These are phyloP conservation scores for Serrognathus titanus DNA, from an alignment of 2,888 invertebrate genomes.

Conservation along the genomic window DNA sequence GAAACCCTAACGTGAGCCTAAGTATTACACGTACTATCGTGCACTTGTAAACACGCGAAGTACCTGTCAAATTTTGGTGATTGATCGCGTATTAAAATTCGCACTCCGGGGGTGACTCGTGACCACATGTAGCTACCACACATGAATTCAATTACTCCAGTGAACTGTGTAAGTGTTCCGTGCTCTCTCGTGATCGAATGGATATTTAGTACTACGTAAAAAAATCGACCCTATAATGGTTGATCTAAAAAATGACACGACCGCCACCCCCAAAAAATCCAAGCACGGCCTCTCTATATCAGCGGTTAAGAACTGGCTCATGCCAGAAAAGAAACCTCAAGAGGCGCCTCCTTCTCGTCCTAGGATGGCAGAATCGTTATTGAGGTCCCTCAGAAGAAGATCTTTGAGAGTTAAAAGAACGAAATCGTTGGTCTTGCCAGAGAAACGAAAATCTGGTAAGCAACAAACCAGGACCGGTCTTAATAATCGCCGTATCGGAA, in stretches of 20 bases:
- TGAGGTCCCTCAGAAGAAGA: constrained; percentile 68
- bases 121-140: not conserved
- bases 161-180: no score
- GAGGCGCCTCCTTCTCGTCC: constrained; percentile 46
- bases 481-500: not conserved
- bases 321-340: constrained; percentile 49
- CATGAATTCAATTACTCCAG: not conserved
- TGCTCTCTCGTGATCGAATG: constrained; percentile 2
- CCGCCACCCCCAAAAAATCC: constrained; percentile 43
- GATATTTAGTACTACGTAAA: not conserved
- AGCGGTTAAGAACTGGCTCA: constrained; percentile 72
- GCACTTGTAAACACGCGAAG: constrained; percentile 15
- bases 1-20: constrained; percentile 12
- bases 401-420: constrained; percentile 72
- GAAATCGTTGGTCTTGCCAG: constrained; percentile 69
- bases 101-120: not conserved
- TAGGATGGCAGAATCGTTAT: constrained; percentile 70
- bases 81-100: not conserved
- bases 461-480: constrained; percentile 18
- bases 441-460: constrained; percentile 80
- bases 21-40: constrained; percentile 22
- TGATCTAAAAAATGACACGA: constrained; percentile 42
- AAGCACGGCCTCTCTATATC: constrained; percentile 54
- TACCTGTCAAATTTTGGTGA: constrained; percentile 19
- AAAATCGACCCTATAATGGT: constrained; percentile 35